phyloP scores from a whole-genome alignment of 92 coral and sea anemone species.

The Blastomussa wellsi region DNA sequence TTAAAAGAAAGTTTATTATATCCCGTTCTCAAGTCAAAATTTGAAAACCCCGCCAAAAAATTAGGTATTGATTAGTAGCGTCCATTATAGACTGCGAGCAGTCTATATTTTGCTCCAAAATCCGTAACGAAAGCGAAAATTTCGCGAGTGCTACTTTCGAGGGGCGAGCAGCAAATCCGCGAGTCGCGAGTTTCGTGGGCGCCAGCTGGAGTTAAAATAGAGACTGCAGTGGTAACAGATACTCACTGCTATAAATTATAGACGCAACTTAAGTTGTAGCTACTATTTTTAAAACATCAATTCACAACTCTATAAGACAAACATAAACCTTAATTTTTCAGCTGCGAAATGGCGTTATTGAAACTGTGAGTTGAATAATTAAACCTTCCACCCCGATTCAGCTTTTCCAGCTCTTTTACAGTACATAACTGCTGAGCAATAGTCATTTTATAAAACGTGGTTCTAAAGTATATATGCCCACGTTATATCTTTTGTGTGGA shows the following conservation, averaged over 20 bases:
- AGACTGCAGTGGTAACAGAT: too few relatives aligned
- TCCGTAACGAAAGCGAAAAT: too few relatives aligned
- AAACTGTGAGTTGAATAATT: background rate
- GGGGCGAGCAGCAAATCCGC: too few relatives aligned
- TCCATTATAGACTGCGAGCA: too few relatives aligned
- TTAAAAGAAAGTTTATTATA: too few relatives aligned
- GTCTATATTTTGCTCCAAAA: too few relatives aligned
- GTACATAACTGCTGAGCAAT: background rate
- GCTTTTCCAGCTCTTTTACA: background rate
- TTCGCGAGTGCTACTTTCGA: too few relatives aligned
- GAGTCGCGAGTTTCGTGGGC: too few relatives aligned
- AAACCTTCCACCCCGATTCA: background rate
- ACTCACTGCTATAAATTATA: background rate
- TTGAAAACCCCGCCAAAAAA: too few relatives aligned
- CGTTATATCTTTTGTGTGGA: background rate
- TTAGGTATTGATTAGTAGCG: too few relatives aligned
- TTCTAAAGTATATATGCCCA: background rate
- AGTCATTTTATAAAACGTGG: background rate
- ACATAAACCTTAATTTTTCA: background rate
- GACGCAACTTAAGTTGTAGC: background rate
- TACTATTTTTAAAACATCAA: background rate
- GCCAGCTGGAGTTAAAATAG: too few relatives aligned
- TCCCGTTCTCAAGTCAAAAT: too few relatives aligned
- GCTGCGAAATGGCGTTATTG: slow-evolving; percentile 6
- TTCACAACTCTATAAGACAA: background rate